Conservation (phyloP, 2,888 invertebrate genomes). For the Deilephila porcellus region DNA sequence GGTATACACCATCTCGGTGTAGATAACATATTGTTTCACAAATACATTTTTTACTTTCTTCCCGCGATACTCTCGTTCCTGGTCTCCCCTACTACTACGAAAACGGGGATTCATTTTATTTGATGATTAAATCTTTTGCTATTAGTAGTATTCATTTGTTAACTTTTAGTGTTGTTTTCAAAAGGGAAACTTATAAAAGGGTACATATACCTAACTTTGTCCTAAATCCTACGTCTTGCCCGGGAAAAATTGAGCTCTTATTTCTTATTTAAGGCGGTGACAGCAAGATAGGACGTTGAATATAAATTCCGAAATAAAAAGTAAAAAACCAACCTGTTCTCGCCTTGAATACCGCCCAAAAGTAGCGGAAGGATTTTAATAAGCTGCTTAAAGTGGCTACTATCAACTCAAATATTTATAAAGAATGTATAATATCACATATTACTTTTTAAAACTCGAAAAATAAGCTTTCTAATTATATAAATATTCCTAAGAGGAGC, state of each 20-base stretch:
- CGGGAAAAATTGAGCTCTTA: neutral
- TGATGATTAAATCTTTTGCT: too few species aligned
- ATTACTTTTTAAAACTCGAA: neutral
- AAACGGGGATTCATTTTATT: too few species aligned
- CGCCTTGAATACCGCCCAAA: neutral
- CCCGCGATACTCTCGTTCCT: too few species aligned
- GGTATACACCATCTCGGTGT: too few species aligned
- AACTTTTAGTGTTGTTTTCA: too few species aligned
- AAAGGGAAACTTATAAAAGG: too few species aligned
- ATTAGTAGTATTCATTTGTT: too few species aligned
- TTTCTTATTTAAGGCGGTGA: conserved; percentile 2
- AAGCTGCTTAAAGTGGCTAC: conserved; percentile 3
- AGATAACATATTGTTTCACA: too few species aligned
- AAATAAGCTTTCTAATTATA: neutral
- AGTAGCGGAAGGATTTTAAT: conserved; percentile 9
- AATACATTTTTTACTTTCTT: too few species aligned
- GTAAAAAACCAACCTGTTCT: neutral
- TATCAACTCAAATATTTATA: conserved; percentile 6
- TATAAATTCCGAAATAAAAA: neutral
- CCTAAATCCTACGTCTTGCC: neutral
- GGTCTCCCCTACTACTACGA: too few species aligned
- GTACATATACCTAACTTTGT: too few species aligned
- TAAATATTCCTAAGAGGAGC: too few species aligned
- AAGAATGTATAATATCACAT: neutral
- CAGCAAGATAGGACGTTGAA: conserved; percentile 6